Conservation (phyloP, 2,888 invertebrate species). For the Malacosoma neustria region DNA sequence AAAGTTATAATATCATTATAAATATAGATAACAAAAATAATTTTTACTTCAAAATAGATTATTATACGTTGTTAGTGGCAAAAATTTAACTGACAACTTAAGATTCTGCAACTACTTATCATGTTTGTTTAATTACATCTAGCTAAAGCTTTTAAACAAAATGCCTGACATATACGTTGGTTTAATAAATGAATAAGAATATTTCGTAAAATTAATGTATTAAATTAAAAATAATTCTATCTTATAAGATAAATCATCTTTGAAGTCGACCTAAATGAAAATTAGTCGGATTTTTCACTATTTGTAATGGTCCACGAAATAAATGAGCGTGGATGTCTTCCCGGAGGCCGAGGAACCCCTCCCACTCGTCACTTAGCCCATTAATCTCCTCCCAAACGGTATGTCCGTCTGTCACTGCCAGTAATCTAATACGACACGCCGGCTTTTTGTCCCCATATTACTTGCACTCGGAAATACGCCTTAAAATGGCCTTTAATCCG, state of each 20-base stretch:
- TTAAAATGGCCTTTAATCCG: constrained; percentile 55
- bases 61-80: no score
- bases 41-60: no score
- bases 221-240: no score
- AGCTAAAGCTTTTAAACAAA: no score
- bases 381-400: constrained; percentile 64
- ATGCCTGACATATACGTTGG: no score
- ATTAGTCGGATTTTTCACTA: constrained; percentile 53
- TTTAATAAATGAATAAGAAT: no score
- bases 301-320: constrained; percentile 44
- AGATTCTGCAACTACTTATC: no score
- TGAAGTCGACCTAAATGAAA: constrained; percentile 20
- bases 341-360: constrained; percentile 35
- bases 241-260: not conserved
- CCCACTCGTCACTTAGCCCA: constrained; percentile 70
- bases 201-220: no score
- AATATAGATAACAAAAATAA: no score
- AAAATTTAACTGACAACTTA: no score
- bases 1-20: no score
- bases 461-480: constrained; percentile 55
- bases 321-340: constrained; percentile 48
- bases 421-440: constrained; percentile 73
- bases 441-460: constrained; percentile 67
- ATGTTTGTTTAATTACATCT: no score
- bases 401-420: constrained; percentile 66